phyloP scores from a whole-genome alignment of 92 coral and sea anemone genomes.

The Zoanthus solanderi region DNA sequence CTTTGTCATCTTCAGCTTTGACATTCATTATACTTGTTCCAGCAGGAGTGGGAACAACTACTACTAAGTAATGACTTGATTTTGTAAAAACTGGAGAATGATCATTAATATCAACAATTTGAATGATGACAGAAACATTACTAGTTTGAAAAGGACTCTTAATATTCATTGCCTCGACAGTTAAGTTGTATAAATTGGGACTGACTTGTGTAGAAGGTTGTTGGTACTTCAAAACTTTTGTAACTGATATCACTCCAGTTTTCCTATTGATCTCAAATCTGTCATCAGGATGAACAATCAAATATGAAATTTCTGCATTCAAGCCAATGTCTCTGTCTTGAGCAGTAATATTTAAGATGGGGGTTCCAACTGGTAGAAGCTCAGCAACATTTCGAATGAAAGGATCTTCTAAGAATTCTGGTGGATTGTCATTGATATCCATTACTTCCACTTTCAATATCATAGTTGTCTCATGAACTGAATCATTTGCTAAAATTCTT shows the following conservation, averaged over 20 bases:
- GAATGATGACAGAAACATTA: conserved; percentile 68
- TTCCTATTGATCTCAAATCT: conserved; percentile 73
- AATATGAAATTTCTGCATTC: conserved; percentile 80
- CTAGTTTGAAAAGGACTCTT: conserved; percentile 71
- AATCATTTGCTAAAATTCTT: conserved; percentile 75
- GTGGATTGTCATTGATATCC: conserved; percentile 93
- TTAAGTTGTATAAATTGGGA: conserved; percentile 79
- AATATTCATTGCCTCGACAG: conserved; percentile 79
- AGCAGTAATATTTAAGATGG: conserved; percentile 82
- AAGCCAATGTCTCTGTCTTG: conserved; percentile 84
- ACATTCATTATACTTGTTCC: conserved; percentile 71
- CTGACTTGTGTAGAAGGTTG: conserved; percentile 54
- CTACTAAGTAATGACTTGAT: conserved; percentile 59
- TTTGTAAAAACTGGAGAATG: conserved; percentile 86
- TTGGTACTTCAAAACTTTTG: conserved; percentile 63
- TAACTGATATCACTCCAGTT: conserved; percentile 76
- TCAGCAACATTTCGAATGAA: conserved; percentile 64
- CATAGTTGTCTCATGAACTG: conserved; percentile 64
- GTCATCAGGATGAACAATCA: conserved; percentile 69
- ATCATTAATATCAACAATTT: conserved; percentile 88
- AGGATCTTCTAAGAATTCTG: conserved; percentile 70
- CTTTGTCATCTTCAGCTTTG: conserved; percentile 78
- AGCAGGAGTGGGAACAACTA: conserved; percentile 44
- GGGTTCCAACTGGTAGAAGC: conserved; percentile 66
- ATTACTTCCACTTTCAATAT: conserved; percentile 64